Evolutionary conservation across 2,113 vertebrate genomes (phyloP).

Genomic region (Rhinolophus sinicus): DNA sequence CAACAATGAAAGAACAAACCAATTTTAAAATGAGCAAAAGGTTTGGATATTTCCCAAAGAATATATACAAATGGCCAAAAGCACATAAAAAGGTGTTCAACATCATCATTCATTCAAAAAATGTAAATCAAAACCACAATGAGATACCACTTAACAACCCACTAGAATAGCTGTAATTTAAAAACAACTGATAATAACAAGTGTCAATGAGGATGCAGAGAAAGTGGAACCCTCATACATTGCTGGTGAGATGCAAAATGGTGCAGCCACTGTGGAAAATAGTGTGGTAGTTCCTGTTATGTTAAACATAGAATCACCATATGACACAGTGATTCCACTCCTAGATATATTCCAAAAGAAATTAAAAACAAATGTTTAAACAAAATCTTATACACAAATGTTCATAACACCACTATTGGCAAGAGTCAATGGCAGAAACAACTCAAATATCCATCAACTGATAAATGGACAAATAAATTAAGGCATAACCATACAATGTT

Average conservation of each 20-base stretch:
- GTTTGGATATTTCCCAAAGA: neutral
- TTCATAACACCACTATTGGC: neutral
- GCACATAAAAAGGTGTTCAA: neutral
- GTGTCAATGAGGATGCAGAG: neutral
- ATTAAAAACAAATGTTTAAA: neutral
- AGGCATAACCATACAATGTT: neutral
- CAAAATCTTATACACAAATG: neutral
- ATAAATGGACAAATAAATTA: neutral
- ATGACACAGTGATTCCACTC: neutral
- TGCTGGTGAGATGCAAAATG: neutral
- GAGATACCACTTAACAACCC: neutral
- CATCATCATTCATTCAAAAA: neutral
- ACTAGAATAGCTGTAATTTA: neutral
- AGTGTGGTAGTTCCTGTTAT: neutral
- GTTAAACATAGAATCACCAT: slow-evolving; percentile 36
- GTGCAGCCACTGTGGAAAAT: neutral
- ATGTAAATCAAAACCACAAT: slow-evolving; percentile 6
- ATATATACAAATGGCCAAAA: slow-evolving; percentile 25
- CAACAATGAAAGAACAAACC: slow-evolving; percentile 36
- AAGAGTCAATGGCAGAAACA: neutral
- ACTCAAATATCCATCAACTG: neutral
- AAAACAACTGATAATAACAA: neutral
- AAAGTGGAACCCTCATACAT: neutral
- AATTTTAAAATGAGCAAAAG: neutral
- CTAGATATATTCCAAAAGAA: neutral